A percentile compares a stretch with the other conserved stretches of the same genome.
phyloP scores from a whole-genome alignment of 2,113 vertebrate genomes.

The Amia ocellicauda region DNA sequence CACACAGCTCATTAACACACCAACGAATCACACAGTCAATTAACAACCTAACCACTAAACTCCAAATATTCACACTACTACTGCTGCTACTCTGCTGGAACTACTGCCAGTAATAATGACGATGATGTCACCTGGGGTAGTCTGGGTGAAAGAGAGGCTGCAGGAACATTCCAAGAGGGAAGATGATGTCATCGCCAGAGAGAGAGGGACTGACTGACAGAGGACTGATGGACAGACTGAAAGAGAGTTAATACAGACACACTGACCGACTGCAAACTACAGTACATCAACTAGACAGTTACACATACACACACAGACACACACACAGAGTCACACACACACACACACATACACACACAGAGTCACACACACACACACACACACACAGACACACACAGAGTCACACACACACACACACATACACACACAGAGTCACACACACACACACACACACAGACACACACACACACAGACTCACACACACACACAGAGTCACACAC shows the following conservation, averaged over 20 bases:
- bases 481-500: background rate
- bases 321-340: background rate
- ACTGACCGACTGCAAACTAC: no score
- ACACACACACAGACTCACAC: no score
- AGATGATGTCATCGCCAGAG: slow-evolving; percentile 46
- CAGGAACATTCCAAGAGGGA: slow-evolving; percentile 67
- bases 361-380: background rate
- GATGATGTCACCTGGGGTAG: slow-evolving; percentile 58
- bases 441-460: no score
- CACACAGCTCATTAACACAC: background rate
- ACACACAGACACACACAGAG: background rate
- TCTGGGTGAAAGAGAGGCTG: slow-evolving; percentile 61
- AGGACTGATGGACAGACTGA: slow-evolving; percentile 32
- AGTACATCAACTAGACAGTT: no score
- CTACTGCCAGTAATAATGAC: background rate
- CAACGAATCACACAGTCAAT: no score
- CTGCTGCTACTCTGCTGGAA: no score
- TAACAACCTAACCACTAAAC: background rate
- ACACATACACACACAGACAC: slow-evolving; percentile 7
- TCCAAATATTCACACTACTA: background rate
- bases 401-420: background rate
- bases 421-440: no score
- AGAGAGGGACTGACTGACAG: slow-evolving; percentile 50
- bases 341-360: background rate
- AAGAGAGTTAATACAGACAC: slow-evolving; percentile 16